Base-by-base conservation (phyloP, 2,888 invertebrate species). In the Acleris laterana region DNA sequence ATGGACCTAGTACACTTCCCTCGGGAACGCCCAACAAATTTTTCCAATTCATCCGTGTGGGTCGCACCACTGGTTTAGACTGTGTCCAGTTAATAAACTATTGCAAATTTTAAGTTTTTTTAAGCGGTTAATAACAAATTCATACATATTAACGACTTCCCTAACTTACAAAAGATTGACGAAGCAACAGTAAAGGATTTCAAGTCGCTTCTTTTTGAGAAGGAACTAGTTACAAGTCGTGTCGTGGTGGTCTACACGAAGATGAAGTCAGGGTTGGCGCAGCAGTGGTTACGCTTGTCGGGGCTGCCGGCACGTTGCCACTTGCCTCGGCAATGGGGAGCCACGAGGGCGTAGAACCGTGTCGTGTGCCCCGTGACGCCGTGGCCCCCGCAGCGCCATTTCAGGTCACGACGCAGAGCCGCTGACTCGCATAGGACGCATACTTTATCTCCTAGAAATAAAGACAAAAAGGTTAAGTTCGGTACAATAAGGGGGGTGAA, bases 301-400 rank as follows among this genome's bases (percentile, higher is more conserved):
- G 84, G 83, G 63, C 78, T 80, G 20, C 80, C 77, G 2, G 80
- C 86, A 56, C 97, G 94, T 55, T 96, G 89, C 98, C 98, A 98
- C 83, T 97, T 97, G 48, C 98, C 98, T 79, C 97, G 97, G 86
- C 98, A 98, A 77, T 97, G 96, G 1, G 96, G 96, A n/a, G 96
- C 96, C 55, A 96, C 95, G 42, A 98, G 93, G 44, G 97, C 97
- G 75, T 96, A 96, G 96, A 96, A 98, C 65, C 97, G 94, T 13
- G 97, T 97, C 69, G 95, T 93, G 66, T 95, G 94, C 0, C 95
- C 95, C 38, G 95, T 93, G 3, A 96, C 95, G 0, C 98, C 98
- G 83, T 98, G 97, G 0, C 98, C 98, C 70, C 96, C 95, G 91
- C 98, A 98, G 56, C 96, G 93, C 95, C 95, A 96, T 69, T 96